Percentiles rank a stretch among this genome's conserved stretches.
phyloP scores from a whole-genome alignment of 1,140 invertebrate species.

The Potamilus streckersoni region DNA sequence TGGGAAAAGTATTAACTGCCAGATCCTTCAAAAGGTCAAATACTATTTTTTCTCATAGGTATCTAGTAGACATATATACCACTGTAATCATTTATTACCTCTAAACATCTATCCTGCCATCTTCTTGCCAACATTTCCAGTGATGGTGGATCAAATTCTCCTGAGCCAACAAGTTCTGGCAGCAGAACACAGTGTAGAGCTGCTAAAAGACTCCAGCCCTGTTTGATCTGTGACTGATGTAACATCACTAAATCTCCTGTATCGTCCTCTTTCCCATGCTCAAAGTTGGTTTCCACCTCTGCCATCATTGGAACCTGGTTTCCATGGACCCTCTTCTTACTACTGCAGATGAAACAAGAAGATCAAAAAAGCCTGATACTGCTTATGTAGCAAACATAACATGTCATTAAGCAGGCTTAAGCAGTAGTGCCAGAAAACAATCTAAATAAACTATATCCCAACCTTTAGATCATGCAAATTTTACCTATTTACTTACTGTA shows the following conservation, averaged over 20 bases:
- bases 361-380: too few species aligned
- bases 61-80: too few species aligned
- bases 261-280: constrained; percentile 42
- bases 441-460: too few species aligned
- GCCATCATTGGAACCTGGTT: constrained; percentile 22
- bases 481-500: too few species aligned
- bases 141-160: constrained; percentile 89
- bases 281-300: constrained; percentile 26
- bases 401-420: too few species aligned
- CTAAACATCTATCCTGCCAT: constrained; percentile 99
- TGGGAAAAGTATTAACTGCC: too few species aligned
- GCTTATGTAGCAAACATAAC: too few species aligned
- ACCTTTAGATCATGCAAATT: too few species aligned
- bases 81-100: constrained; percentile 72
- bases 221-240: constrained; percentile 58
- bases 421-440: too few species aligned
- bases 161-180: constrained; percentile 83
- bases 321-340: constrained; percentile 7
- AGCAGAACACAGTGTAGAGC: constrained; percentile 96
- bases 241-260: constrained; percentile 30
- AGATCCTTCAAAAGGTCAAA: too few species aligned
- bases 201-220: constrained; percentile 92
- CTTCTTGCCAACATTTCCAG: constrained; percentile 96
- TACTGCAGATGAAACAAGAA: not conserved
- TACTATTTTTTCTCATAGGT: too few species aligned